Percentiles rank a stretch among this genome's conserved stretches.
Conservation (phyloP, 2,113 vertebrate genomes). For the Chroicocephalus ridibundus region DNA sequence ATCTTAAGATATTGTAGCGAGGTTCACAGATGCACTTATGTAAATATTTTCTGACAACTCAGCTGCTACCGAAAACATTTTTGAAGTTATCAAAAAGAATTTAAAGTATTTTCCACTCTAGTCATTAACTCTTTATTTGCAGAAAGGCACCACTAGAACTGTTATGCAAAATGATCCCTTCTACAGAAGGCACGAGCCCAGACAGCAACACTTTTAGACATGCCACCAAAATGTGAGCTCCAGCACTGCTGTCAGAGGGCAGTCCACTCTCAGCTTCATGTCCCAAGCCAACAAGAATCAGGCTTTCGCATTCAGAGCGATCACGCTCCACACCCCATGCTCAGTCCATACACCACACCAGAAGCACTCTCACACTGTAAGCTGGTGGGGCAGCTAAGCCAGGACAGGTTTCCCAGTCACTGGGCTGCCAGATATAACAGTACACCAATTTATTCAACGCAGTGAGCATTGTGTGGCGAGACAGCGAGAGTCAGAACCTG, state of each 20-base stretch:
- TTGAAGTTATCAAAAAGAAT: constrained; percentile 71
- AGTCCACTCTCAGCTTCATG: too few species aligned
- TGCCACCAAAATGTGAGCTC: neutral
- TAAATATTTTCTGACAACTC: constrained; percentile 67
- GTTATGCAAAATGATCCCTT: neutral
- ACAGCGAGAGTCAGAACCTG: neutral
- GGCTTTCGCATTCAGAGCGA: fast-evolving
- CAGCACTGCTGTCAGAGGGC: neutral
- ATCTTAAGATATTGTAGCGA: constrained; percentile 35
- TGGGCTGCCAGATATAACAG: neutral
- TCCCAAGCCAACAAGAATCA: neutral
- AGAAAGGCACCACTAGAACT: neutral
- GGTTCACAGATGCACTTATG: constrained; percentile 59
- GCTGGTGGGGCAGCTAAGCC: neutral
- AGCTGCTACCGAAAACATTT: constrained; percentile 4
- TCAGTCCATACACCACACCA: neutral
- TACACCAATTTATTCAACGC: fast-evolving
- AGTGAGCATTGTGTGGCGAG: fast-evolving
- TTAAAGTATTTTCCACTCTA: constrained; percentile 29
- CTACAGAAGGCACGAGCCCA: neutral
- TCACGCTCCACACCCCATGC: fast-evolving
- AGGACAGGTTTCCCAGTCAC: neutral
- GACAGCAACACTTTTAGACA: neutral
- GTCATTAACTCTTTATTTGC: constrained; percentile 41
- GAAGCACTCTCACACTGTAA: fast-evolving